Evolutionary conservation across 2,888 invertebrate species (phyloP).

Genomic region (Iphiclides podalirius): DNA sequence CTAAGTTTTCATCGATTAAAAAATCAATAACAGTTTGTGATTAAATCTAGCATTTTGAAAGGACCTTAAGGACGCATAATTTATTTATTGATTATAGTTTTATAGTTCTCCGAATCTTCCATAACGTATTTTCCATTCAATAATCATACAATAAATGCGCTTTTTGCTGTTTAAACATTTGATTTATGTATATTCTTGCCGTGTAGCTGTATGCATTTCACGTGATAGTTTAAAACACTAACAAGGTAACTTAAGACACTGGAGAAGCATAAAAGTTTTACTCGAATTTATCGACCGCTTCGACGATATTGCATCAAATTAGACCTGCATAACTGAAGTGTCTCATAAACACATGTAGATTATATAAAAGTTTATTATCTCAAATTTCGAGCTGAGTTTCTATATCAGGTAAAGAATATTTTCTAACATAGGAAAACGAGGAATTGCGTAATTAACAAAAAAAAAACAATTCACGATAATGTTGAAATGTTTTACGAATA

Average conservation of each 20-base stretch:
- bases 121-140: conserved; percentile 5
- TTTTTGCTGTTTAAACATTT: conserved; percentile 15
- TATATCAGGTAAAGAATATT: no score
- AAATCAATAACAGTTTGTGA: conserved; percentile 46
- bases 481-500: conserved; percentile 24
- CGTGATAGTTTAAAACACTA: background rate
- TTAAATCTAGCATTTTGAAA: conserved; percentile 62
- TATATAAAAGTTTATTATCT: no score
- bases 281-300: no score
- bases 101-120: conserved; percentile 10
- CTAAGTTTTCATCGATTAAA: conserved; percentile 43
- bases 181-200: conserved; percentile 12
- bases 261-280: no score
- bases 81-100: conserved; percentile 24
- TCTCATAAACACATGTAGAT: conserved; percentile 2
- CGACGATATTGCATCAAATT: background rate
- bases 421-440: conserved; percentile 13
- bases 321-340: conserved; percentile 16
- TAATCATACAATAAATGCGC: conserved; percentile 12
- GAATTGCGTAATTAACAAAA: conserved; percentile 13
- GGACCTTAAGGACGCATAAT: conserved; percentile 37
- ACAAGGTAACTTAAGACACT: background rate
- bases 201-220: conserved; percentile 12
- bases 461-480: conserved; percentile 12
- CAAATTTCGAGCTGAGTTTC: no score